Conservation (phyloP, 2,888 invertebrate species). For the Elaeidobius kamerunicus region DNA sequence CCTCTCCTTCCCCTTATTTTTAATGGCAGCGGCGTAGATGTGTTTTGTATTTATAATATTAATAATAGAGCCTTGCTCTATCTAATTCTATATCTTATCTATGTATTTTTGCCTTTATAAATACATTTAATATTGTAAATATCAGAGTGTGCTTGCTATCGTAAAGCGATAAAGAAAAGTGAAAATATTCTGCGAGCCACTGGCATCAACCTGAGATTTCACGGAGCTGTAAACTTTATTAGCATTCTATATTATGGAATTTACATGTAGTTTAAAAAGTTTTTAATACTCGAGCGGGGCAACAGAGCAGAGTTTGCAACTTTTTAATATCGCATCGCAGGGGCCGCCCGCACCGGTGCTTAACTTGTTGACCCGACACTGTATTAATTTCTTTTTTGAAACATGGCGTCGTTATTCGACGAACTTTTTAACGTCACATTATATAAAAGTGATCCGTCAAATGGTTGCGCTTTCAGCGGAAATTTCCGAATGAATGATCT, state of each 20-base stretch:
- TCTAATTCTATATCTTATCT: no score
- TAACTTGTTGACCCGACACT: constrained; percentile 31
- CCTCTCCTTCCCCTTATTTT: constrained; percentile 12
- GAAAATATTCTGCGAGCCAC: constrained; percentile 6
- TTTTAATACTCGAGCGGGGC: no score
- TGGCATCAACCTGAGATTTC: constrained; percentile 18
- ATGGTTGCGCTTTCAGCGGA: no score
- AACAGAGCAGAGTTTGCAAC: constrained; percentile 24
- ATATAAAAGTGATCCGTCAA: not conserved
- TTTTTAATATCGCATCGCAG: constrained; percentile 32
- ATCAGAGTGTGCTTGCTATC: no score
- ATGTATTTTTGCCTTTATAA: no score
- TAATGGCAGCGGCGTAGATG: constrained; percentile 7
- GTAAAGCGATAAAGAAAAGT: no score
- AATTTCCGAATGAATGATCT: no score
- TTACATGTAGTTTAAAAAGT: constrained; percentile 33
- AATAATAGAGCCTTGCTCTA: no score
- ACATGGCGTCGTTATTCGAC: constrained; percentile 15
- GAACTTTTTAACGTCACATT: no score
- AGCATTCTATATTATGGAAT: constrained; percentile 33
- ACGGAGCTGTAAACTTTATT: constrained; percentile 30
- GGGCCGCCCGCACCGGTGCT: no score
- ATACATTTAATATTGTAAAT: no score
- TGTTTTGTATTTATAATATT: no score
- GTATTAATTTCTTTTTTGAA: constrained; percentile 29